Percentiles rank a stretch among this genome's conserved stretches.
phyloP scores from a whole-genome alignment of 2,888 invertebrate genomes.

The Sesia bembeciformis region DNA sequence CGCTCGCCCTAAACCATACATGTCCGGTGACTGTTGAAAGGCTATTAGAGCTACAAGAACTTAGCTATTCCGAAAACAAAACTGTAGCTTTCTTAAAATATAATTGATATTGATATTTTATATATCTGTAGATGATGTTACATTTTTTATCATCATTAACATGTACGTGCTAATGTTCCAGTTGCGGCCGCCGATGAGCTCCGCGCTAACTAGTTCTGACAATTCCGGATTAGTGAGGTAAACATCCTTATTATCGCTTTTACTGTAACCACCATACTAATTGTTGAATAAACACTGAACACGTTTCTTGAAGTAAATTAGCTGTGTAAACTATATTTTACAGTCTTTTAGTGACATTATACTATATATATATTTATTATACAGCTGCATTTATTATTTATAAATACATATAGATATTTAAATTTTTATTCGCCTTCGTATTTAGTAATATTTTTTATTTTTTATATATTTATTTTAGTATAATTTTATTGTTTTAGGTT shows the following conservation, averaged over 20 bases:
- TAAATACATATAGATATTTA: neutral
- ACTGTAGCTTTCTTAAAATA: no score
- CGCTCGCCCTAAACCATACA: no score
- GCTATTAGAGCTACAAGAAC: no score
- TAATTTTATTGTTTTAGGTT: slow-evolving; percentile 61
- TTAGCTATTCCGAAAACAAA: no score
- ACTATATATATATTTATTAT: slow-evolving; percentile 11
- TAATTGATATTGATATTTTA: no score
- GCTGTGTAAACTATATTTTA: no score
- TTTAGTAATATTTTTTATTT: neutral
- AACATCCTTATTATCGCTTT: slow-evolving; percentile 15
- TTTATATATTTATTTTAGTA: slow-evolving; percentile 1
- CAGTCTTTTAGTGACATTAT: no score
- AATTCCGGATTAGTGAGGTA: slow-evolving; percentile 74
- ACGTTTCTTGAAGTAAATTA: no score
- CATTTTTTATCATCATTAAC: neutral
- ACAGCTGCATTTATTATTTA: slow-evolving; percentile 10
- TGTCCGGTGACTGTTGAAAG: no score
- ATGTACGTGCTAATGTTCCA: slow-evolving; percentile 27
- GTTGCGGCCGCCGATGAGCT: slow-evolving; percentile 67
- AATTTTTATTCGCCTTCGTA: no score
- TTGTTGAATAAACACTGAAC: neutral
- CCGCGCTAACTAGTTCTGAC: slow-evolving; percentile 67
- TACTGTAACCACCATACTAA: slow-evolving; percentile 11
- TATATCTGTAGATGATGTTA: neutral